Evolutionary conservation across 2,797 vertebrate species (phyloP).

Genomic region (Rhynchonycteris naso): DNA sequence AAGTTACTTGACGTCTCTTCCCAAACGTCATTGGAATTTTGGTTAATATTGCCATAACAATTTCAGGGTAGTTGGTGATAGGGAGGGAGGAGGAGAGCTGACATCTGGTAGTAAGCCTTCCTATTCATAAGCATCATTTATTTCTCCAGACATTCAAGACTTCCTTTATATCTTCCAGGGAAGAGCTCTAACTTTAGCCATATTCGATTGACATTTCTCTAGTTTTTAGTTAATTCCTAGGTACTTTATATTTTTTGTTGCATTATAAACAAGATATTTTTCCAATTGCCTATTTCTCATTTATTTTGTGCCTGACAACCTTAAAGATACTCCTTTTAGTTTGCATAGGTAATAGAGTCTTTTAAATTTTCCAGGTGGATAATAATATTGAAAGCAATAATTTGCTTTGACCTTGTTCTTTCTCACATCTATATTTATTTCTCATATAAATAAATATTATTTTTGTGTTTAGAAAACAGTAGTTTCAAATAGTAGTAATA

Average conservation of each 20-base stretch:
- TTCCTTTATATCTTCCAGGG: not conserved
- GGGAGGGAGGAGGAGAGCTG: not conserved
- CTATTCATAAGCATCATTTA: not conserved
- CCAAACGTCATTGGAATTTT: not conserved
- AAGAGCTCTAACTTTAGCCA: not conserved
- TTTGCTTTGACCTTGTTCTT: not conserved
- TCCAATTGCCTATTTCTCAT: not conserved
- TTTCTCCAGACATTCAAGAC: not conserved
- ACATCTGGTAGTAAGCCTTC: not conserved
- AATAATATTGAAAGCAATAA: not conserved
- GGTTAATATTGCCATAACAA: not conserved
- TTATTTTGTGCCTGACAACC: not conserved
- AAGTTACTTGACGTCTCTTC: not conserved
- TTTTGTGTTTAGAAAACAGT: not conserved
- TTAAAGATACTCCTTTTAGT: not conserved
- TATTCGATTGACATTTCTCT: not conserved
- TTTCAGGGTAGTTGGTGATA: not conserved
- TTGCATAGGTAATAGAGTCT: not conserved
- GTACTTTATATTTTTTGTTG: not conserved
- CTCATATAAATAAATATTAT: not conserved
- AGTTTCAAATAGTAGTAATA: not conserved
- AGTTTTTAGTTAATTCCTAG: not conserved
- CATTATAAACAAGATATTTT: not conserved
- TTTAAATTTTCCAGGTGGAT: not conserved
- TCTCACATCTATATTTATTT: not conserved